These are phyloP conservation scores for Ciconia stormi DNA, from an alignment of 2,113 vertebrate genomes.

Conservation along the genomic window DNA sequence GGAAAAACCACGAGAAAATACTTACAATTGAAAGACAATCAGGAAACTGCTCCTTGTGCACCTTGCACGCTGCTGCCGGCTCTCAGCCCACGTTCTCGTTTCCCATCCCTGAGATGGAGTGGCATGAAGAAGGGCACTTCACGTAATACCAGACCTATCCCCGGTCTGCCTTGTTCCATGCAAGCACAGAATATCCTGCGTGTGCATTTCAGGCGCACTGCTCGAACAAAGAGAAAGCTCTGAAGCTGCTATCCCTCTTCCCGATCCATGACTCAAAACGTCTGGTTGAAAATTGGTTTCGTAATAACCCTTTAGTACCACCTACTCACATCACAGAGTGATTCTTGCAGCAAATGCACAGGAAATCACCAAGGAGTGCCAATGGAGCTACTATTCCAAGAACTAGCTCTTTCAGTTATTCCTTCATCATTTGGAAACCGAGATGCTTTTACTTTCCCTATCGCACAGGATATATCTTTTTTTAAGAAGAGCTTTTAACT, in stretches of 20 bases:
- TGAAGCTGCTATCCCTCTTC: constrained; percentile 49
- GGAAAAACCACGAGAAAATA: constrained; percentile 25
- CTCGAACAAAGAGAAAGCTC: constrained; percentile 45
- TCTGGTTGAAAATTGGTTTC: constrained; percentile 60
- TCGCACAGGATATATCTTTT: neutral
- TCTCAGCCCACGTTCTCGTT: neutral
- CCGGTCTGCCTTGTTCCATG: neutral
- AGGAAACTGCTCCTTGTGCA: neutral
- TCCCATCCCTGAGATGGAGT: neutral
- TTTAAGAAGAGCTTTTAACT: constrained; percentile 52
- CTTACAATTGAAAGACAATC: constrained; percentile 3
- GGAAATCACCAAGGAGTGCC: constrained; percentile 71
- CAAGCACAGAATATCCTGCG: neutral
- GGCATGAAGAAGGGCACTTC: neutral
- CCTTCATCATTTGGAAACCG: constrained; percentile 17
- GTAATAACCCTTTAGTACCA: constrained; percentile 73
- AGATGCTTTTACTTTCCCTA: constrained; percentile 69
- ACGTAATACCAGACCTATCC: neutral
- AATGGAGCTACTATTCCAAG: constrained; percentile 64
- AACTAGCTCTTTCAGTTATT: constrained; percentile 57
- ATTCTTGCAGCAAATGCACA: constrained; percentile 52
- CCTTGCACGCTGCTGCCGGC: neutral
- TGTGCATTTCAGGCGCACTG: neutral
- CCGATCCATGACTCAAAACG: constrained; percentile 58
- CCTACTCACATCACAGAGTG: constrained; percentile 74